A percentile compares a stretch with the other conserved stretches of the same genome.
Conservation (phyloP, 2,888 invertebrate genomes). For the Julus scanicus region DNA sequence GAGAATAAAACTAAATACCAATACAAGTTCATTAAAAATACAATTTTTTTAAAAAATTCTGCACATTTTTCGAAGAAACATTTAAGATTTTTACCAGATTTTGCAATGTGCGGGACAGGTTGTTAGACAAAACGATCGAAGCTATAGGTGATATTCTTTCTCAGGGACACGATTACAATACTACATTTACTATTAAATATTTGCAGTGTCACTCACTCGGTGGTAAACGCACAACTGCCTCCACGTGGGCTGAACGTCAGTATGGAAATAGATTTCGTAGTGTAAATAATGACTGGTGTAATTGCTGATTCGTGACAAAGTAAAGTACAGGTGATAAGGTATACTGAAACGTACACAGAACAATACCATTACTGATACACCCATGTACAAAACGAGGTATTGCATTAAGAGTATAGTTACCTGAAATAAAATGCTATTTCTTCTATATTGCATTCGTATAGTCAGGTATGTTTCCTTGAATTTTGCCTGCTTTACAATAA, state of each 20-base stretch:
- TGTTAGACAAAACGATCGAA: too few relatives aligned
- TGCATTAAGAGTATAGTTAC: conserved; percentile 20
- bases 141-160: not conserved
- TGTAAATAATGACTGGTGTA: conserved; percentile 49
- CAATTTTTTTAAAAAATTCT: too few relatives aligned
- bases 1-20: too few relatives aligned
- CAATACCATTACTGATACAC: not conserved
- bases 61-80: too few relatives aligned
- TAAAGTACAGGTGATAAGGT: conserved; percentile 47
- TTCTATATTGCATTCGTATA: conserved; percentile 48
- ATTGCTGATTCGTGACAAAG: conserved; percentile 48
- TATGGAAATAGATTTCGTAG: conserved; percentile 48
- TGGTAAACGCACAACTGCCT: conserved; percentile 50
- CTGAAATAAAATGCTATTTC: conserved; percentile 49
- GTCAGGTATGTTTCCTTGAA: conserved; percentile 45
- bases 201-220: conserved; percentile 39
- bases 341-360: conserved; percentile 48
- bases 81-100: too few relatives aligned
- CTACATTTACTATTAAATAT: not conserved
- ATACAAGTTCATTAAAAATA: too few relatives aligned
- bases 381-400: not conserved
- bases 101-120: not conserved
- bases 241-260: conserved; percentile 51
- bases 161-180: not conserved
- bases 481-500: conserved; percentile 41